Conservation (phyloP, 1,140 invertebrate species). For the Drosophila pseudoananassae region DNA sequence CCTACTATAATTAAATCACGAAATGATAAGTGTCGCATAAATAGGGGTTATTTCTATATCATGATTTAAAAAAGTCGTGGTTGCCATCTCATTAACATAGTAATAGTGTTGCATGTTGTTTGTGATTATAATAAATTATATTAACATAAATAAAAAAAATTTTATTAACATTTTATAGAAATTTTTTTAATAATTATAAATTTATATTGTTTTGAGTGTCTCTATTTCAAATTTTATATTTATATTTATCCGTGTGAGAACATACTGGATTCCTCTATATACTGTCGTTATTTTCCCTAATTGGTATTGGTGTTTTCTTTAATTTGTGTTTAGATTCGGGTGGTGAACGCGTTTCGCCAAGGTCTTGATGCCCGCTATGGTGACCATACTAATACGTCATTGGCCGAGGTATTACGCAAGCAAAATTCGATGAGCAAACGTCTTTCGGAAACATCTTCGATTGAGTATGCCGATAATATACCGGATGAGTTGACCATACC, state of each 20-base stretch:
- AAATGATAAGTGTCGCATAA: too few species aligned
- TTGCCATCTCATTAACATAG: too few species aligned
- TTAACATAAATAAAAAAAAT: too few species aligned
- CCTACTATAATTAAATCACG: too few species aligned
- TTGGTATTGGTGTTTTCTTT: constrained; percentile 71
- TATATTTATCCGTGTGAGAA: background rate
- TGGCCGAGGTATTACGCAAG: constrained; percentile 95
- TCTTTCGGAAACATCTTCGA: constrained; percentile 94
- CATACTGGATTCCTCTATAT: constrained; percentile 21
- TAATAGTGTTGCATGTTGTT: too few species aligned
- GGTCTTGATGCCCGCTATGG: constrained; percentile 97
- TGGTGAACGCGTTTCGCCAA: constrained; percentile 99
- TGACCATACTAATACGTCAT: constrained; percentile 94
- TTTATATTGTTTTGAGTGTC: too few species aligned
- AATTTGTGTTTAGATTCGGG: constrained; percentile 92
- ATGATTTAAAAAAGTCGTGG: too few species aligned
- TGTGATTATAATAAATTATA: too few species aligned
- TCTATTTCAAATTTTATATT: too few species aligned
- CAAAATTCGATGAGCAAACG: constrained; percentile 95
- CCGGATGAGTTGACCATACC: constrained; percentile 94
- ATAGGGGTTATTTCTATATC: too few species aligned
- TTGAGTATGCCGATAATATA: constrained; percentile 95
- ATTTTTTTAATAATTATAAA: too few species aligned
- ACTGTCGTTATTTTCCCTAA: constrained; percentile 56
- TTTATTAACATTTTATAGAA: too few species aligned